Evolutionary conservation across 2,113 vertebrate species (phyloP).

Genomic region (Argyrosomus japonicus): DNA sequence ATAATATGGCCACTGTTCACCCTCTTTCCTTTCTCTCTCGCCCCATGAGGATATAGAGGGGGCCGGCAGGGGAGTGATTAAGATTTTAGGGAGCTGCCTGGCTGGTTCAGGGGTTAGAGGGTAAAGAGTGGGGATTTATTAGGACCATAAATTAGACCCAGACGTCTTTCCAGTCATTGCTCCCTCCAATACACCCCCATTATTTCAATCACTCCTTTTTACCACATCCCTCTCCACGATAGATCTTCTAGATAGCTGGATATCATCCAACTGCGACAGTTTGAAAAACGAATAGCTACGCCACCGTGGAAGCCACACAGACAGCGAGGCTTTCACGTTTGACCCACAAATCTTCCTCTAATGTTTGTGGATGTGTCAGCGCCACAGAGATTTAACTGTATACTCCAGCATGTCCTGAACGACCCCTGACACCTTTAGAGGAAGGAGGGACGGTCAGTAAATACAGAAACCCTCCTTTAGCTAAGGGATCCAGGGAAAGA

Average conservation of each 20-base stretch:
- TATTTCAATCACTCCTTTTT: constrained; percentile 35
- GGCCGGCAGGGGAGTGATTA: constrained; percentile 79
- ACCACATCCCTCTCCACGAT: not conserved
- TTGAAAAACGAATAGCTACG: not conserved
- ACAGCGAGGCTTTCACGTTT: constrained; percentile 49
- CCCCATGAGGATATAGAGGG: constrained; percentile 59
- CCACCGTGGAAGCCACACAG: constrained; percentile 32
- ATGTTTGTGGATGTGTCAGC: constrained; percentile 52
- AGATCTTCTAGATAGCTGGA: constrained; percentile 10
- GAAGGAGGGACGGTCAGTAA: constrained; percentile 23
- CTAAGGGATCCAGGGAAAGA: constrained; percentile 2
- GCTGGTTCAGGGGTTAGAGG: constrained; percentile 82
- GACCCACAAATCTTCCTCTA: constrained; percentile 40
- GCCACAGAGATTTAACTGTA: constrained; percentile 60
- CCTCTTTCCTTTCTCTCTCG: constrained; percentile 57
- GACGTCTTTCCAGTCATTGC: constrained; percentile 53
- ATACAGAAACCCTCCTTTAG: constrained; percentile 34
- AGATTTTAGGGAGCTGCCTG: constrained; percentile 80
- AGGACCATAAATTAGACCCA: constrained; percentile 81
- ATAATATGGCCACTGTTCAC: constrained; percentile 74
- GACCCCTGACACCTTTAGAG: constrained; percentile 25
- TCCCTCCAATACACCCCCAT: constrained; percentile 20
- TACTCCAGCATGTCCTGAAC: constrained; percentile 40
- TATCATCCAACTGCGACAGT: constrained; percentile 9
- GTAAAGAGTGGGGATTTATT: constrained; percentile 85